Evolutionary conservation across 1,140 invertebrate genomes (phyloP), one percentile per base, ranked within the genome.

Genomic region (Zophobas atratus): DNA sequence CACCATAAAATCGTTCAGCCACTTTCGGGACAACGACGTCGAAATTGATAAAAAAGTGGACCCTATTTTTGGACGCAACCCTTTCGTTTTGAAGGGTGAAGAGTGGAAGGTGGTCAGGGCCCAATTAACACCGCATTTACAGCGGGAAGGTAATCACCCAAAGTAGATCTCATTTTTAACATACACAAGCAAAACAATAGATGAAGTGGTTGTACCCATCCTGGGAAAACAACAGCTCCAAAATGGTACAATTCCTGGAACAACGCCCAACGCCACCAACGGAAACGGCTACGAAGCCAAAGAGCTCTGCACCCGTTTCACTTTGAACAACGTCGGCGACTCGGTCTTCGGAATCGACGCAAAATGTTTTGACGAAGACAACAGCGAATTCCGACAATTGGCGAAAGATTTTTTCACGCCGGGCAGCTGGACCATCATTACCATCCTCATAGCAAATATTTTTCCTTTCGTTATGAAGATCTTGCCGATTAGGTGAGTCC

Each of bases 101-200:
- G 82, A 85, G 77, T 92, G 91, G 91, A 89, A 89, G 53, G 81
- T 85, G 43, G 86, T 89, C 20, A 81, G 90, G 39, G 82, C 82
- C 1, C 85, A 90, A 46, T 85, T 90, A 41, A 89, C 89, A 35
- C 88, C 90, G 85, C 87, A 1, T 87, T 91, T 77, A 90, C 89
- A 86, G 84, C 1, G 84, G 84, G 5, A 83, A 86, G 20, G 83
- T 86, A 77, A 33, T 20, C 0, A 72, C 48, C 48, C 77, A 49
- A 4, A 79, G 56, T 78, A 51, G 6, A 39, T 48, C 55, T 33
- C 33, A 39, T 49, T 6, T 6, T 8, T 53, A 6, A 60, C 32
- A 35, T 70, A 63, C 41, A n/a, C 56, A 57, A 3, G 6, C 41
- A 39, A 20, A 63, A 35, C 33, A 56, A 55, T 88, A 89, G 84